These are phyloP conservation scores for Serinus canaria DNA, from an alignment of 2,113 vertebrate species.

Conservation along the genomic window DNA sequence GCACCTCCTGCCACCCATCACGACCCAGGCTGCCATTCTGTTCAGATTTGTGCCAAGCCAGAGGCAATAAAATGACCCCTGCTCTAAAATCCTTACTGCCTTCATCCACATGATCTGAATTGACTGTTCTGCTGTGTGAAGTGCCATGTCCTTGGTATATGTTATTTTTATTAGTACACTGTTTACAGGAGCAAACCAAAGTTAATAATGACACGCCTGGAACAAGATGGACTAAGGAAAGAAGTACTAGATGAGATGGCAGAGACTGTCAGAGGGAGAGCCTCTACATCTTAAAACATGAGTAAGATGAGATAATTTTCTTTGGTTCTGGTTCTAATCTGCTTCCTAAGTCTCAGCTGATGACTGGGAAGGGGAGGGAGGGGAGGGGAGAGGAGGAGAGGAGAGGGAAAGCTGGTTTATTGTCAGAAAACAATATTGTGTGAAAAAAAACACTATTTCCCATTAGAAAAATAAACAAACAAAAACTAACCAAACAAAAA, in stretches of 20 bases:
- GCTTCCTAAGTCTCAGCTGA: neutral
- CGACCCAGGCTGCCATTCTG: neutral
- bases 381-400: too few relatives aligned
- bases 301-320: neutral
- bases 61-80: neutral
- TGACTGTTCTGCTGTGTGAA: neutral
- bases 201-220: neutral
- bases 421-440: neutral
- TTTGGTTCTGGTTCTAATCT: neutral
- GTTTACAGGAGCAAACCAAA: neutral
- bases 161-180: neutral
- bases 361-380: neutral
- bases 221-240: neutral
- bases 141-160: neutral
- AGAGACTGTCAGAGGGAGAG: neutral
- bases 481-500: rapidly evolving
- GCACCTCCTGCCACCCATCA: neutral
- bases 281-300: neutral
- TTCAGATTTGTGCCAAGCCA: neutral
- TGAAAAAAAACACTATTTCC: neutral
- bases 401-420: neutral
- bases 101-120: neutral
- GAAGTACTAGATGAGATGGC: neutral
- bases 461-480: neutral
- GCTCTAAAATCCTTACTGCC: neutral